Evolutionary conservation across 2,797 vertebrate genomes (phyloP).

Genomic region (Meda fulgida): DNA sequence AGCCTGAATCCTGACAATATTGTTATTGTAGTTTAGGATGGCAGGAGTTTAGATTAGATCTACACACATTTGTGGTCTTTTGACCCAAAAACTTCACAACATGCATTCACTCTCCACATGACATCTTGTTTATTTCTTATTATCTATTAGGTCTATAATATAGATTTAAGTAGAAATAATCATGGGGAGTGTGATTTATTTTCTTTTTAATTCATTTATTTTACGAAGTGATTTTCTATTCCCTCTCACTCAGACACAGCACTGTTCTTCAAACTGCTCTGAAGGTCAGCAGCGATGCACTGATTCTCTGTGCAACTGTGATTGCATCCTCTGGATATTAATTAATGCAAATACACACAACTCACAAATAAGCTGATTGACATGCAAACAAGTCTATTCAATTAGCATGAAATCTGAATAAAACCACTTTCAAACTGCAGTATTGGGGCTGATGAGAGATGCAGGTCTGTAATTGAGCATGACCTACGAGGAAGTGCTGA

Average conservation of each 20-base stretch:
- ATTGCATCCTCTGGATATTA: conserved; percentile 48
- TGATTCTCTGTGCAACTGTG: conserved; percentile 3
- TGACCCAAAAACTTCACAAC: neutral
- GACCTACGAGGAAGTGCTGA: conserved; percentile 65
- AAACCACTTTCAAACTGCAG: conserved; percentile 60
- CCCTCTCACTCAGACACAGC: neutral
- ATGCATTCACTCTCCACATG: neutral
- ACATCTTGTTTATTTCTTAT: neutral
- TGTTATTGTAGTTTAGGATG: neutral
- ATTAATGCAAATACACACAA: conserved; percentile 68
- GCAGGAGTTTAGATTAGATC: no score
- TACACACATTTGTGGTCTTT: neutral
- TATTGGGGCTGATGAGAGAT: conserved; percentile 75
- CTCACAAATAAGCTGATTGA: conserved; percentile 76
- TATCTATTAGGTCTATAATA: neutral
- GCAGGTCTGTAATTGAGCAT: conserved; percentile 77
- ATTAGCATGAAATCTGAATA: conserved; percentile 78
- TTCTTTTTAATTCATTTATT: neutral
- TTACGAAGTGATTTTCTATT: neutral
- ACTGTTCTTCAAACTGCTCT: conserved; percentile 17
- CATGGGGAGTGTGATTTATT: neutral
- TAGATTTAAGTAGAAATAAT: neutral
- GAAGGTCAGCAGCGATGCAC: conserved; percentile 43
- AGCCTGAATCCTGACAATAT: no score
- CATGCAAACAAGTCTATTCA: conserved; percentile 75